Percentiles rank a stretch among this genome's conserved stretches.
Evolutionary conservation across 1,140 invertebrate genomes (phyloP).

Genomic region (Eurosta solidaginis): DNA sequence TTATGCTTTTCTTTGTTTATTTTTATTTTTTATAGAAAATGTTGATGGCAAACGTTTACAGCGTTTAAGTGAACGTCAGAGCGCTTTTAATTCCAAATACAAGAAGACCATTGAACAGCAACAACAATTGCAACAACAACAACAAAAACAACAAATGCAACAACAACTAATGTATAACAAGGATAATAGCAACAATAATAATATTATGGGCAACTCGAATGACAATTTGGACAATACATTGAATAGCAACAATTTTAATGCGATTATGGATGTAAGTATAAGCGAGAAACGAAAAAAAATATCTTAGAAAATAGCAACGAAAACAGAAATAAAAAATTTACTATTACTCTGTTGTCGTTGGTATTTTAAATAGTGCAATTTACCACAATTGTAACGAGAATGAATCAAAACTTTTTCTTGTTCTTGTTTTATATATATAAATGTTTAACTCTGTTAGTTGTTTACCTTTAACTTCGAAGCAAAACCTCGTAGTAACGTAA

Average conservation of each 20-base stretch:
- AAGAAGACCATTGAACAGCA: constrained; percentile 61
- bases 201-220: constrained; percentile 51
- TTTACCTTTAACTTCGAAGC: too few species aligned
- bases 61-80: constrained; percentile 66
- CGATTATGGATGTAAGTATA: constrained; percentile 57
- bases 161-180: constrained; percentile 56
- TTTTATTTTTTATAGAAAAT: constrained; percentile 60
- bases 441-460: too few species aligned
- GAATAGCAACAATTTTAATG: constrained; percentile 57
- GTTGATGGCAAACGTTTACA: constrained; percentile 67
- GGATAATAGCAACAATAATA: constrained; percentile 57
- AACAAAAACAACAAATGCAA: constrained; percentile 44
- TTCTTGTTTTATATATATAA: too few species aligned
- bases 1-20: not conserved
- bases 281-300: too few species aligned
- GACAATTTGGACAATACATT: constrained; percentile 35
- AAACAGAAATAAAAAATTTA: too few species aligned
- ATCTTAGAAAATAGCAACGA: too few species aligned
- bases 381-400: too few species aligned
- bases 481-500: too few species aligned
- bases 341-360: too few species aligned
- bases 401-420: too few species aligned
- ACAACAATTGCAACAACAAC: constrained; percentile 53
- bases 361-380: too few species aligned
- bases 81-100: constrained; percentile 70